Evolutionary conservation across 2,797 vertebrate species (phyloP).

Genomic region (Smutsia gigantea): DNA sequence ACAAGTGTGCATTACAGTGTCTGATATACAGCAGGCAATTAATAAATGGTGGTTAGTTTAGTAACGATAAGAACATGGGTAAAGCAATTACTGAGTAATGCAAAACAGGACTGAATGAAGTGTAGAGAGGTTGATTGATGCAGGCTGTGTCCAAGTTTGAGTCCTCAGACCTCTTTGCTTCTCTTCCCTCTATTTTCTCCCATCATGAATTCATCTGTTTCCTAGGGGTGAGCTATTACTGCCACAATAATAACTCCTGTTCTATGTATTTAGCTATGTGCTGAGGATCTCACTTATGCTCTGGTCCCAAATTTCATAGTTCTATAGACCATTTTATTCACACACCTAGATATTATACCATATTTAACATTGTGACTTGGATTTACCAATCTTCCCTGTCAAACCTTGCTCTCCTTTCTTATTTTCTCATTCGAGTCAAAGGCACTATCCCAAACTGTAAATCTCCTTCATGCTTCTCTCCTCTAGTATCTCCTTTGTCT

Average conservation of each 20-base stretch:
- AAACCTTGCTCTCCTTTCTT: not conserved
- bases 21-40: not conserved
- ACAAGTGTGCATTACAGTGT: not conserved
- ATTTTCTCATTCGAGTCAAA: constrained; percentile 22
- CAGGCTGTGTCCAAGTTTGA: constrained; percentile 13
- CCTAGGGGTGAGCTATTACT: not conserved
- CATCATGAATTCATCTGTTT: constrained; percentile 11
- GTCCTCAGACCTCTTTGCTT: constrained; percentile 34
- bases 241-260: constrained; percentile 1
- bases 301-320: constrained; percentile 13
- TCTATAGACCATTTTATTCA: constrained; percentile 26
- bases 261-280: not conserved
- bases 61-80: not conserved
- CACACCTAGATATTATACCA: not conserved
- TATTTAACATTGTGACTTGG: not conserved
- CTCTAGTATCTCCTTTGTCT: not conserved
- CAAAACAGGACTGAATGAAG: not conserved
- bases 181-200: not conserved
- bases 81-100: constrained; percentile 2
- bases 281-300: constrained; percentile 25
- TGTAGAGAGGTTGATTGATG: not conserved
- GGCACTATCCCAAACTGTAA: constrained; percentile 37
- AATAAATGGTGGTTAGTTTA: constrained; percentile 34
- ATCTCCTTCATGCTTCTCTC: constrained; percentile 32
- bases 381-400: constrained; percentile 42